phyloP scores from a whole-genome alignment of 2,797 vertebrate genomes.

The Sebastes alutus region DNA sequence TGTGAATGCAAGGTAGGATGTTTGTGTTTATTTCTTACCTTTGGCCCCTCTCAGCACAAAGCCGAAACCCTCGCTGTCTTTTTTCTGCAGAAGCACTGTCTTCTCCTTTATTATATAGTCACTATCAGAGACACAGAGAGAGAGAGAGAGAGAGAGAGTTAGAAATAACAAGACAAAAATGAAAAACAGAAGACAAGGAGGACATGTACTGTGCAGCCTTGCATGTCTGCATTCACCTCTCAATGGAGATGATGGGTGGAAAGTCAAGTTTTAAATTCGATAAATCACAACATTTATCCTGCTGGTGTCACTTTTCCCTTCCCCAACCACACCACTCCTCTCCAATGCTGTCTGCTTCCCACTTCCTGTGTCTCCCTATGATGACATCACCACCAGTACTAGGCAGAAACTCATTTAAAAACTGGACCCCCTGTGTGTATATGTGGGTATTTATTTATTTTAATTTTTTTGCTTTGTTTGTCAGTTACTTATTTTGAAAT shows the following conservation, averaged over 20 bases:
- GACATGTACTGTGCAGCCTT: neutral
- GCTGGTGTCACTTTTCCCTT: neutral
- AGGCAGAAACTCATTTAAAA: neutral
- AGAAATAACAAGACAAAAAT: neutral
- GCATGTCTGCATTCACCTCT: neutral
- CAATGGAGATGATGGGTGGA: neutral
- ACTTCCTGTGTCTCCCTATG: constrained; percentile 5
- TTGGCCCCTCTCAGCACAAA: constrained; percentile 95
- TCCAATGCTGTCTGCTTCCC: neutral
- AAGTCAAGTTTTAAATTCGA: constrained; percentile 7
- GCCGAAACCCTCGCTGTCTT: constrained; percentile 96
- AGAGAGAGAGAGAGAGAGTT: neutral
- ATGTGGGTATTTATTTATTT: neutral
- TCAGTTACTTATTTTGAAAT: neutral
- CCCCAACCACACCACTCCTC: neutral
- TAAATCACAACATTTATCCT: constrained; percentile 9
- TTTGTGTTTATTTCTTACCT: constrained; percentile 80
- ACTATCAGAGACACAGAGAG: constrained; percentile 68
- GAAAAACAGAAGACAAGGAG: neutral
- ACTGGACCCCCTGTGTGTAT: neutral
- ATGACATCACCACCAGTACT: neutral
- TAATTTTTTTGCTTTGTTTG: neutral
- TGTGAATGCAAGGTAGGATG: neutral
- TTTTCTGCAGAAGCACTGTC: constrained; percentile 94
- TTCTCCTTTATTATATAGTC: constrained; percentile 98